A percentile compares a stretch with the other conserved stretches of the same genome.
Evolutionary conservation across 2,797 vertebrate genomes (phyloP).

Genomic region (Muscicapa comitata): DNA sequence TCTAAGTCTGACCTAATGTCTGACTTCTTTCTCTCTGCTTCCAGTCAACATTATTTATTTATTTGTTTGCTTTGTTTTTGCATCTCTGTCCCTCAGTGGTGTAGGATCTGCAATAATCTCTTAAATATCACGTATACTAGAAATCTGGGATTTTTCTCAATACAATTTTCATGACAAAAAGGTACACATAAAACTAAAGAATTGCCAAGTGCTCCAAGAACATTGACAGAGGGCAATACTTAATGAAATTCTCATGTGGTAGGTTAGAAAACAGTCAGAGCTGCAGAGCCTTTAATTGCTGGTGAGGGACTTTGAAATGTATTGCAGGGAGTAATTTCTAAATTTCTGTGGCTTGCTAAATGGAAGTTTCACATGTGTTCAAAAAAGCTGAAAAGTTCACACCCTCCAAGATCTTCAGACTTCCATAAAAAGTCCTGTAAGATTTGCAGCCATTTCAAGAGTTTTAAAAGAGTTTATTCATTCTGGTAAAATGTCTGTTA

Average conservation of each 20-base stretch:
- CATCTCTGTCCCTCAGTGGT: neutral
- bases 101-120: neutral
- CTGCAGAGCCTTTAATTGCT: neutral
- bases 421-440: neutral
- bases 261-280: neutral
- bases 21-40: neutral
- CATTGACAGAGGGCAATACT: neutral
- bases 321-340: neutral
- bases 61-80: neutral
- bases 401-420: neutral
- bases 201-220: neutral
- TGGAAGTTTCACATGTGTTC: neutral
- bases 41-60: neutral
- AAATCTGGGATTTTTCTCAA: neutral
- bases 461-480: neutral
- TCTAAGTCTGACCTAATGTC: neutral
- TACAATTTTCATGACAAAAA: neutral
- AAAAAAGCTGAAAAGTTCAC: neutral
- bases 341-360: neutral
- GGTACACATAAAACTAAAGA: neutral
- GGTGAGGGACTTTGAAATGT: neutral
- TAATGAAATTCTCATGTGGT: neutral
- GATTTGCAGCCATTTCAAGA: neutral
- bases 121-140: neutral
- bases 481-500: neutral